Percentiles rank a stretch among this genome's conserved stretches.
Evolutionary conservation across 2,888 invertebrate species (phyloP).

Genomic region (Ceraclea dissimilis): DNA sequence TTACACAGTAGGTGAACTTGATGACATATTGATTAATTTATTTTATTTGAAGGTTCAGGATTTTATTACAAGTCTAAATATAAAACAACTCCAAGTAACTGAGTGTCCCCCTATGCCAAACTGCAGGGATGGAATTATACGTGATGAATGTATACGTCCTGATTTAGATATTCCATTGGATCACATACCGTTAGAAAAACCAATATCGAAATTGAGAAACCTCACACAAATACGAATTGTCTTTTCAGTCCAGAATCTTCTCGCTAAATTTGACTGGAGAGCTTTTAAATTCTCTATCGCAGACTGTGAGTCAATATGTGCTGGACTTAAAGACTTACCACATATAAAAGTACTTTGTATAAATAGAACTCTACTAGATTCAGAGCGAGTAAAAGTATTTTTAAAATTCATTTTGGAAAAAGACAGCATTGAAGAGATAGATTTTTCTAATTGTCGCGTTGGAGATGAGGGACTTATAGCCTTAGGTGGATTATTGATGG

Average conservation of each 20-base stretch:
- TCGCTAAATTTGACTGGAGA: slow-evolving; percentile 48
- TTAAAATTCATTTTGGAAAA: slow-evolving; percentile 47
- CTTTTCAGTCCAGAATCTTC: slow-evolving; percentile 41
- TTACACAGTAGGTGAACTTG: too few species aligned
- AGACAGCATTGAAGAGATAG: slow-evolving; percentile 49
- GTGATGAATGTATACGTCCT: slow-evolving; percentile 22
- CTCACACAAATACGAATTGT: slow-evolving; percentile 46
- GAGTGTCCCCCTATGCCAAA: slow-evolving; percentile 41
- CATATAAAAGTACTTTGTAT: slow-evolving; percentile 48
- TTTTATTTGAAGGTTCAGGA: slow-evolving; percentile 40
- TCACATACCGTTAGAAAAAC: slow-evolving; percentile 52
- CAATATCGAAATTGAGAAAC: slow-evolving; percentile 45
- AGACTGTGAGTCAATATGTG: slow-evolving; percentile 52
- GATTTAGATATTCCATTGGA: slow-evolving; percentile 38
- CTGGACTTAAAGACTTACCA: slow-evolving; percentile 41
- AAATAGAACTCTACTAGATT: slow-evolving; percentile 53
- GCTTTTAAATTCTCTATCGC: slow-evolving; percentile 54
- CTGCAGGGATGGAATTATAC: slow-evolving; percentile 27
- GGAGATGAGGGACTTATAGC: slow-evolving; percentile 56
- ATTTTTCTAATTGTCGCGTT: slow-evolving; percentile 59
- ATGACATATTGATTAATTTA: not conserved
- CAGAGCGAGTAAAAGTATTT: slow-evolving; percentile 50
- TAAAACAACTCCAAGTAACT: slow-evolving; percentile 49
- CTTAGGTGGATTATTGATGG: slow-evolving; percentile 48
- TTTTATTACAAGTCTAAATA: slow-evolving; percentile 43